A percentile compares a stretch with the other conserved stretches of the same genome.
Evolutionary conservation across 2,888 invertebrate genomes (phyloP).

Genomic region (Agonopterix heracliana): DNA sequence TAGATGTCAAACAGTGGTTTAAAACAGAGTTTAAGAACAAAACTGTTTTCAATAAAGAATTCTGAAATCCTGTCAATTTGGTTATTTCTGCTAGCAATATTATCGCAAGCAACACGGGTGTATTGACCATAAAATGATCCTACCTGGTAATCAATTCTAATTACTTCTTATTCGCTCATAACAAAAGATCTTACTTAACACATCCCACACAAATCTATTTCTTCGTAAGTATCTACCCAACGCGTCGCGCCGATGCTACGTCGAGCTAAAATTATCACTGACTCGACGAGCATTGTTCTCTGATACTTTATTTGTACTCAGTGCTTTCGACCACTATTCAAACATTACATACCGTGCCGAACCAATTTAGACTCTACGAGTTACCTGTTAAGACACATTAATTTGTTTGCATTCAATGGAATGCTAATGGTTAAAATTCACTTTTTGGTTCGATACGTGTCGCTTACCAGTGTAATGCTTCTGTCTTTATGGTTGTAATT

Average conservation of each 20-base stretch:
- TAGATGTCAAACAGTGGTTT: too few species aligned
- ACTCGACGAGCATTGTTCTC: slow-evolving; percentile 68
- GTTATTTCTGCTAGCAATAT: too few species aligned
- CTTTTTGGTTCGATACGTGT: slow-evolving; percentile 60
- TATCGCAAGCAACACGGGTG: too few species aligned
- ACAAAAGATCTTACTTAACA: too few species aligned
- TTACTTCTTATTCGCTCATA: too few species aligned
- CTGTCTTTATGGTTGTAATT: slow-evolving; percentile 47
- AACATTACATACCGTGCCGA: neutral
- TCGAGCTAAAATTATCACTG: slow-evolving; percentile 71
- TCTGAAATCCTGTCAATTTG: too few species aligned
- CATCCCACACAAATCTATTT: too few species aligned
- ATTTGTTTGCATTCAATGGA: slow-evolving; percentile 16
- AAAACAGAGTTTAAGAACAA: too few species aligned
- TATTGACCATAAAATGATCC: too few species aligned
- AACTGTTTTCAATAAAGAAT: too few species aligned
- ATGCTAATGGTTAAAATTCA: slow-evolving; percentile 27
- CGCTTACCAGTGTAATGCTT: slow-evolving; percentile 52
- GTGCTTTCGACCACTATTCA: slow-evolving; percentile 10
- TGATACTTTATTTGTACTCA: slow-evolving; percentile 67
- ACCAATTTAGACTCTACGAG: neutral
- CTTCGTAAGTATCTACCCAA: slow-evolving; percentile 19
- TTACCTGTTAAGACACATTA: neutral
- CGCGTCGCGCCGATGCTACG: slow-evolving; percentile 48
- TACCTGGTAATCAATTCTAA: too few species aligned